phyloP scores from a whole-genome alignment of 2,113 vertebrate species.

The Rhabdomys dilectus region DNA sequence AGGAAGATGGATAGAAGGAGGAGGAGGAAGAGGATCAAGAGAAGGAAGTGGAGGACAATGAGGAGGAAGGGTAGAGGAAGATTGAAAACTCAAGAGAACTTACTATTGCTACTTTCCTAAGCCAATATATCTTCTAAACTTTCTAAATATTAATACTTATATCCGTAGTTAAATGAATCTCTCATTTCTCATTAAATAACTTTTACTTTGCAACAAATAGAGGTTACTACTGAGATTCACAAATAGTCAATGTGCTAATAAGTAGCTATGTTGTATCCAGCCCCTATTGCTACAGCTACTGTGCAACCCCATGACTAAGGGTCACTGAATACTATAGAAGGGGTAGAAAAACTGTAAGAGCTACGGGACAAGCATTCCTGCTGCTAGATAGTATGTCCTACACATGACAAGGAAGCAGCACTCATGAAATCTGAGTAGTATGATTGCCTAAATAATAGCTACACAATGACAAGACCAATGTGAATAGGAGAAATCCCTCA shows the following conservation, averaged over 20 bases:
- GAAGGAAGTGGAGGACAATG: too few relatives aligned
- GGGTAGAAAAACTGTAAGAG: too few relatives aligned
- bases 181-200: not conserved
- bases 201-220: not conserved
- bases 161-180: not conserved
- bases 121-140: not conserved
- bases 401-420: not conserved
- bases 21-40: accelerated
- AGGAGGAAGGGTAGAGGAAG: not conserved
- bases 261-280: not conserved
- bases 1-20: accelerated
- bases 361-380: not conserved
- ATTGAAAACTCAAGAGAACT: not conserved
- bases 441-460: too few relatives aligned
- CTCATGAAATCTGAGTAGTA: not conserved
- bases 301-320: not conserved
- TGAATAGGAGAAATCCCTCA: not conserved
- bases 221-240: not conserved
- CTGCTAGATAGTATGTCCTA: too few relatives aligned
- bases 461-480: too few relatives aligned
- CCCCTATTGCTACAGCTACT: too few relatives aligned
- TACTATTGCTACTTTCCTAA: not conserved
- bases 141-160: not conserved
- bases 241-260: not conserved
- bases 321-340: not conserved